These are phyloP conservation scores for Madoqua kirkii DNA, from an alignment of 2,113 vertebrate genomes.

Conservation along the genomic window DNA sequence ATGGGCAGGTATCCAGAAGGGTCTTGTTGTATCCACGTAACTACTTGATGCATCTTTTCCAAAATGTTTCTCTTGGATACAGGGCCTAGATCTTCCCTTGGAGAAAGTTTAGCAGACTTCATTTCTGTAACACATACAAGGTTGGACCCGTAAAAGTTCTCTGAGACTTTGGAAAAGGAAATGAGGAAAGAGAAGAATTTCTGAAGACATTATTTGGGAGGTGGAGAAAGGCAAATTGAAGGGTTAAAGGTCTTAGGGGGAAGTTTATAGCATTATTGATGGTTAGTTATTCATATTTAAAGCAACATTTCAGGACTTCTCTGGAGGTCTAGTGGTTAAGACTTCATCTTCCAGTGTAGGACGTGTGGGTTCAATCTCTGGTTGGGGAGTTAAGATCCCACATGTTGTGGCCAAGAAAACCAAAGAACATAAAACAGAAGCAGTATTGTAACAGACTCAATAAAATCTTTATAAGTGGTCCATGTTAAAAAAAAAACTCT, in stretches of 20 bases:
- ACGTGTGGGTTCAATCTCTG: background rate
- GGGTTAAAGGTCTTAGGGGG: background rate
- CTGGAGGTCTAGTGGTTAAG: background rate
- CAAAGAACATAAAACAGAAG: background rate
- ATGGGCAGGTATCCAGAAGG: background rate
- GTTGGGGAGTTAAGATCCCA: background rate
- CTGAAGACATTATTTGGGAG: background rate
- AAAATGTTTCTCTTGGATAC: background rate
- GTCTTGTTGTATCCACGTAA: background rate
- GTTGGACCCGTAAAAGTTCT: background rate
- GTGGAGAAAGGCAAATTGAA: background rate
- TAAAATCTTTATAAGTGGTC: background rate
- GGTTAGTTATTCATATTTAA: conserved; percentile 18
- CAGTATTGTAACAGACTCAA: background rate
- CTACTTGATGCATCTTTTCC: background rate
- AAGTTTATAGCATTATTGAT: background rate
- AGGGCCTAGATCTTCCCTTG: background rate
- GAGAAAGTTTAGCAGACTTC: background rate
- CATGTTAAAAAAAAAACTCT: background rate
- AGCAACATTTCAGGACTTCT: background rate
- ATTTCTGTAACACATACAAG: background rate
- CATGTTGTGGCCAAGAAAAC: background rate
- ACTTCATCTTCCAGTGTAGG: background rate
- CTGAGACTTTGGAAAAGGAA: background rate
- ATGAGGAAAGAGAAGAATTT: background rate